These are phyloP conservation scores for Formica aserva DNA, from an alignment of 2,888 invertebrate genomes.

Conservation along the genomic window DNA sequence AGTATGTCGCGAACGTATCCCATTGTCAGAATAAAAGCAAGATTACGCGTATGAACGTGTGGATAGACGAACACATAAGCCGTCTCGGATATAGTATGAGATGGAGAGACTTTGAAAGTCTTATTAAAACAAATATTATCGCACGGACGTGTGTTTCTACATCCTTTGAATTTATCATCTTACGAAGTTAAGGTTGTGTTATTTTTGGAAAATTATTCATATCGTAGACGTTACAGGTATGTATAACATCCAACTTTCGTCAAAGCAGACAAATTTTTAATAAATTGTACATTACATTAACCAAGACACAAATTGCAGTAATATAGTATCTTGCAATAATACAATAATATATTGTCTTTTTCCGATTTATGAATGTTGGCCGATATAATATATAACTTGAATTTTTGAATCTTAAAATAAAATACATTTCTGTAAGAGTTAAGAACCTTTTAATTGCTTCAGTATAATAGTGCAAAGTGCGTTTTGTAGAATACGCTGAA, in stretches of 20 bases:
- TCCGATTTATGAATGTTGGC: neutral
- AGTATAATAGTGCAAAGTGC: constrained; percentile 22
- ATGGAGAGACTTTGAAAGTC: neutral
- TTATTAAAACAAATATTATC: constrained; percentile 14
- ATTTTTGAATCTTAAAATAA: neutral
- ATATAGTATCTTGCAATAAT: neutral
- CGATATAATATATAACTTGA: neutral
- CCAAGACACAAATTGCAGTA: neutral
- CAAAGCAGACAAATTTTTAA: neutral
- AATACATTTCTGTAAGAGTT: neutral
- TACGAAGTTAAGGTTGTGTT: neutral
- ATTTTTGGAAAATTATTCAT: neutral
- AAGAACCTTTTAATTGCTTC: constrained; percentile 23
- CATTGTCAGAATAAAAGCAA: neutral
- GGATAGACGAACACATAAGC: neutral
- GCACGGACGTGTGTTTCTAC: neutral
- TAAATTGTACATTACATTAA: neutral
- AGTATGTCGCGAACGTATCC: constrained; percentile 4
- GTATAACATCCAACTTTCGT: neutral
- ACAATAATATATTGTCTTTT: neutral
- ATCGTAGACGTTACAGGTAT: neutral
- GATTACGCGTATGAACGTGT: neutral
- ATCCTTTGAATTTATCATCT: neutral
- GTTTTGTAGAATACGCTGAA: constrained; percentile 33
- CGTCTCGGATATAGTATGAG: neutral